Conservation (phyloP, 1,140 invertebrate genomes). For the Brachystomella parvula region DNA sequence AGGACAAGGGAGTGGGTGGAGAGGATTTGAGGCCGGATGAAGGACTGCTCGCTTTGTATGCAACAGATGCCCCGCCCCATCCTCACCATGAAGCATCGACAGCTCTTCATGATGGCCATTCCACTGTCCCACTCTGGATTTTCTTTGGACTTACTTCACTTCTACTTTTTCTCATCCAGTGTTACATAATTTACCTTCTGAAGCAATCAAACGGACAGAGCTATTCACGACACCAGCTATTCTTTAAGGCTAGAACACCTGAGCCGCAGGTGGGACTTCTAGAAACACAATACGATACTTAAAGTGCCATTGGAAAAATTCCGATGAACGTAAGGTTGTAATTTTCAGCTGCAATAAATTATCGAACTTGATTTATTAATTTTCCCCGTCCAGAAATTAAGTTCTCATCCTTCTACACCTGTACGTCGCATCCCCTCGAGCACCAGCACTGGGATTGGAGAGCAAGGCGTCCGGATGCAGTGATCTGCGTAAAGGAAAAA, state of each 20-base stretch:
- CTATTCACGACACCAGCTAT: neutral
- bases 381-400: too few species aligned
- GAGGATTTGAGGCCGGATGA: neutral
- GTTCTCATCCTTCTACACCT: conserved; percentile 14
- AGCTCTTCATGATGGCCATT: neutral
- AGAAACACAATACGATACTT: neutral
- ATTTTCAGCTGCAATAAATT: neutral
- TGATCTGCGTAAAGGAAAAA: too few species aligned
- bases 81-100: neutral
- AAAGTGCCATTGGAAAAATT: too few species aligned
- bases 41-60: neutral
- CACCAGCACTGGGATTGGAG: conserved; percentile 13
- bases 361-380: neutral
- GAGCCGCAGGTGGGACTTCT: neutral
- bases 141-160: neutral
- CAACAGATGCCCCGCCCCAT: too few species aligned
- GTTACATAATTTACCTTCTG: conserved; percentile 5
- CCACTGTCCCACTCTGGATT: neutral
- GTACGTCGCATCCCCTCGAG: conserved; percentile 22
- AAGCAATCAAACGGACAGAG: neutral
- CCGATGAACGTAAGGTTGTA: neutral
- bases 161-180: neutral
- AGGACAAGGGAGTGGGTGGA: neutral
- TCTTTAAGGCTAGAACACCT: neutral
- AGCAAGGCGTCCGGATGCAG: neutral